Conservation (phyloP, 2,888 invertebrate species). For the Cyclophora albipunctata region DNA sequence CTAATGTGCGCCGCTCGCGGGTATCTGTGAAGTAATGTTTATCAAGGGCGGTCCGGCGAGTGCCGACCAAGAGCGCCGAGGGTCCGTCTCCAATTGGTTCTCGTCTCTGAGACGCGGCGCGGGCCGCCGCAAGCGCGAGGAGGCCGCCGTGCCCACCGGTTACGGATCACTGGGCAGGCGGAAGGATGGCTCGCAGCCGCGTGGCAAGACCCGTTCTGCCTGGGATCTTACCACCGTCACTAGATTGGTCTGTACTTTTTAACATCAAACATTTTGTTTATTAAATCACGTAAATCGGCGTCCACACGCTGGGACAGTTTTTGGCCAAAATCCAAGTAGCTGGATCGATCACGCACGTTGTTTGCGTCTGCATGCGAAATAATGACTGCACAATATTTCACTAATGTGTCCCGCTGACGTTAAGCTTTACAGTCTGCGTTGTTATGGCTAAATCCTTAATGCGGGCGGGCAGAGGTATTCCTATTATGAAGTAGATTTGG, state of each 20-base stretch:
- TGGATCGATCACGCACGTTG: constrained; percentile 60
- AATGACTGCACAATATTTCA: constrained; percentile 42
- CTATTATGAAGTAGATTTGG: no score
- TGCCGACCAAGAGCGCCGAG: constrained; percentile 77
- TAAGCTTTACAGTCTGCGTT: no score
- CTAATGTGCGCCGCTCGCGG: constrained; percentile 52
- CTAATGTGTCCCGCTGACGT: constrained; percentile 8
- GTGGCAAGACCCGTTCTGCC: constrained; percentile 71
- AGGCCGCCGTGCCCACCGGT: constrained; percentile 47
- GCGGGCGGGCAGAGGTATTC: no score
- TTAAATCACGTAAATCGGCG: constrained; percentile 15
- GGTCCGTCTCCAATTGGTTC: constrained; percentile 87
- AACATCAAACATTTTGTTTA: constrained; percentile 20
- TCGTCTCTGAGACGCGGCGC: constrained; percentile 82
- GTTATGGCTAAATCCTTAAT: no score
- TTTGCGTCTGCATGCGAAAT: constrained; percentile 49
- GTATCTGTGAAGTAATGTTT: constrained; percentile 66
- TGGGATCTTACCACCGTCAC: constrained; percentile 77
- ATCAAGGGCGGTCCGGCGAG: constrained; percentile 66
- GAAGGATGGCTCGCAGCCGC: constrained; percentile 61
- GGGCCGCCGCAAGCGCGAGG: constrained; percentile 63
- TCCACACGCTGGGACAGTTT: constrained; percentile 47
- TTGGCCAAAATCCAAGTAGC: constrained; percentile 64
- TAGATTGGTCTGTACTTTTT: constrained; percentile 72
- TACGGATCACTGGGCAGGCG: constrained; percentile 73